Conservation (phyloP, 2,113 vertebrate species). For the Gymnarchus niloticus region DNA sequence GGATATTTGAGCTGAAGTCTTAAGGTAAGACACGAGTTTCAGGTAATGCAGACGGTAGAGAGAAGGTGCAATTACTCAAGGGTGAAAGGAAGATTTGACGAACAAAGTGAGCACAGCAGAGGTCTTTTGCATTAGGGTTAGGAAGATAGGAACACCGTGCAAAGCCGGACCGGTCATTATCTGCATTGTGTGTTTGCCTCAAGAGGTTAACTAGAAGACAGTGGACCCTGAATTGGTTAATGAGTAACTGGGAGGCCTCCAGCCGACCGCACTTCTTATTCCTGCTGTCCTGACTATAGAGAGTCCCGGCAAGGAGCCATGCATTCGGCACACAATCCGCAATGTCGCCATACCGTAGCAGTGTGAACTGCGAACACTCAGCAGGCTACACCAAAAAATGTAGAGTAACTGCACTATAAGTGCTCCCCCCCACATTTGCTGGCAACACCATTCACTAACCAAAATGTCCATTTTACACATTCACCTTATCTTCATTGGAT, state of each 20-base stretch:
- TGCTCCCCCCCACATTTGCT: neutral
- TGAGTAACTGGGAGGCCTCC: constrained; percentile 12
- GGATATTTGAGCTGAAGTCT: too few species aligned
- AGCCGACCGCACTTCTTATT: neutral
- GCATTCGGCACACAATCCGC: neutral
- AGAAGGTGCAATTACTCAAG: too few species aligned
- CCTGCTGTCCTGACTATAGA: too few species aligned
- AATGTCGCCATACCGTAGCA: neutral
- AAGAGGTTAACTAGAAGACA: neutral
- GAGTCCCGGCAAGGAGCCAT: neutral
- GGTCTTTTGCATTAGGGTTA: neutral
- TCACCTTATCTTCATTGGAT: neutral
- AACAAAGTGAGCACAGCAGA: neutral
- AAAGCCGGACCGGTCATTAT: neutral
- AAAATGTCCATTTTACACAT: neutral
- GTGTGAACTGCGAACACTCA: neutral
- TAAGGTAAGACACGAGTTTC: too few species aligned
- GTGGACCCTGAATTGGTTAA: constrained; percentile 11
- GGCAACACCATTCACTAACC: neutral
- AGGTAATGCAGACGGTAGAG: too few species aligned
- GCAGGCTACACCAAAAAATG: neutral
- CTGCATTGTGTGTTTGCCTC: neutral
- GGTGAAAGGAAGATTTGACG: neutral
- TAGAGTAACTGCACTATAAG: neutral
- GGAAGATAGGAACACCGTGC: neutral